Evolutionary conservation across 1,140 invertebrate genomes (phyloP).

Genomic region (Caerostris darwini): DNA sequence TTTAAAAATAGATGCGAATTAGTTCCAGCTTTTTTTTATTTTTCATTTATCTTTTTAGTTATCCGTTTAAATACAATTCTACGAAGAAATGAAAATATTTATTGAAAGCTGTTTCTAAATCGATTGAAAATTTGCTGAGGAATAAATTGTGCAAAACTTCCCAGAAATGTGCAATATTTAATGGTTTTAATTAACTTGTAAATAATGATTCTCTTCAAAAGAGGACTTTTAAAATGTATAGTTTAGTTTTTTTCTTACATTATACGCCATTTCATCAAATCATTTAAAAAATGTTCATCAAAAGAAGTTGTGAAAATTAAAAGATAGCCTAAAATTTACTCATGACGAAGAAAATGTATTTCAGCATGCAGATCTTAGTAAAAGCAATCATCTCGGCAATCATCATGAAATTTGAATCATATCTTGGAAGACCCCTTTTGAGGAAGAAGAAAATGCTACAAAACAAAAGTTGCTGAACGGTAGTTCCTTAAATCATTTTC

Average conservation of each 20-base stretch:
- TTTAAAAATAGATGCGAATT: no score
- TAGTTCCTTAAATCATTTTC: constrained; percentile 76
- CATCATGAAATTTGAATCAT: constrained; percentile 28
- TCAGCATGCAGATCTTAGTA: background rate
- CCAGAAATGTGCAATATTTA: background rate
- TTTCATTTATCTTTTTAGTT: background rate
- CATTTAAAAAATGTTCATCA: background rate
- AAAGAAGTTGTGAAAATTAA: background rate
- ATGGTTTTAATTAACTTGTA: background rate
- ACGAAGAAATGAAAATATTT: background rate
- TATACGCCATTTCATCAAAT: background rate
- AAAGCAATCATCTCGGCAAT: constrained; percentile 59
- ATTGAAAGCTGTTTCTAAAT: background rate
- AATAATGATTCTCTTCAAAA: background rate
- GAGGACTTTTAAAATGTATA: background rate
- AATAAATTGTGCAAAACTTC: background rate
- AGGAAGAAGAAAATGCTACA: constrained; percentile 2
- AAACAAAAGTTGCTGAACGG: constrained; percentile 43
- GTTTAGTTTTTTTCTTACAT: background rate
- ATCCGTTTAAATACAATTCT: background rate
- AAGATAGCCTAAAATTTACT: background rate
- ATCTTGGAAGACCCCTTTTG: constrained; percentile 57
- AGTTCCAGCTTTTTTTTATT: background rate
- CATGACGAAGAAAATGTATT: background rate
- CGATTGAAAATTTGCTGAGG: background rate